These are phyloP conservation scores for Cavia aperea DNA, from an alignment of 2,113 vertebrate genomes.

Conservation along the genomic window DNA sequence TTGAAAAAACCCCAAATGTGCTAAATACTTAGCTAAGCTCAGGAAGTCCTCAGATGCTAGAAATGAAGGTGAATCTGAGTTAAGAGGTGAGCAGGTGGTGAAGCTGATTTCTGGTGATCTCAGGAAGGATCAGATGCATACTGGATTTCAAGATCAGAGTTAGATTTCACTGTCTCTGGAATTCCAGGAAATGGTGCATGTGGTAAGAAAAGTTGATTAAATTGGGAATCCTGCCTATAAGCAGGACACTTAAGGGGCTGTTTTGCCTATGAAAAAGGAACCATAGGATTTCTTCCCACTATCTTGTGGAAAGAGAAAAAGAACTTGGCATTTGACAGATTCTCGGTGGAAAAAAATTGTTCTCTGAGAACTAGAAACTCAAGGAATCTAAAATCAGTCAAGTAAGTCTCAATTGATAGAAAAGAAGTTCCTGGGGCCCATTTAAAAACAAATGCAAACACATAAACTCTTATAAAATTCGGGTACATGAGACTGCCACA, in stretches of 20 bases:
- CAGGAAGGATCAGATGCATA: not conserved
- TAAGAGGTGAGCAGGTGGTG: not conserved
- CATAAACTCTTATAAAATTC: not conserved
- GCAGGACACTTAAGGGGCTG: not conserved
- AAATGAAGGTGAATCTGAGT: not conserved
- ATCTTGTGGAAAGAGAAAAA: not conserved
- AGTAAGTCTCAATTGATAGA: not conserved
- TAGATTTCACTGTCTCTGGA: not conserved
- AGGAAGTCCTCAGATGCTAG: not conserved
- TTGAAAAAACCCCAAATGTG: not conserved
- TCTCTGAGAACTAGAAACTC: not conserved
- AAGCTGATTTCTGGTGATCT: not conserved
- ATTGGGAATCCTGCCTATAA: rapidly evolving
- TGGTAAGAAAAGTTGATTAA: not conserved
- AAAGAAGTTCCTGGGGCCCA: not conserved
- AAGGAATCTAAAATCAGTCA: not conserved
- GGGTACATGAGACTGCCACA: not conserved
- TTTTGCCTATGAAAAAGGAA: not conserved
- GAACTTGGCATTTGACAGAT: not conserved
- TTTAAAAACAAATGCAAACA: not conserved
- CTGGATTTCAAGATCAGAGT: rapidly evolving
- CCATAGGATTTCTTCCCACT: not conserved
- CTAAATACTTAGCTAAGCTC: not conserved
- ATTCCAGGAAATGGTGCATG: not conserved
- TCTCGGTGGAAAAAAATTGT: not conserved